A percentile compares a stretch with the other conserved stretches of the same genome.
These are phyloP conservation scores for Odontesthes bonariensis DNA, from an alignment of 2,113 vertebrate genomes.

Conservation along the genomic window DNA sequence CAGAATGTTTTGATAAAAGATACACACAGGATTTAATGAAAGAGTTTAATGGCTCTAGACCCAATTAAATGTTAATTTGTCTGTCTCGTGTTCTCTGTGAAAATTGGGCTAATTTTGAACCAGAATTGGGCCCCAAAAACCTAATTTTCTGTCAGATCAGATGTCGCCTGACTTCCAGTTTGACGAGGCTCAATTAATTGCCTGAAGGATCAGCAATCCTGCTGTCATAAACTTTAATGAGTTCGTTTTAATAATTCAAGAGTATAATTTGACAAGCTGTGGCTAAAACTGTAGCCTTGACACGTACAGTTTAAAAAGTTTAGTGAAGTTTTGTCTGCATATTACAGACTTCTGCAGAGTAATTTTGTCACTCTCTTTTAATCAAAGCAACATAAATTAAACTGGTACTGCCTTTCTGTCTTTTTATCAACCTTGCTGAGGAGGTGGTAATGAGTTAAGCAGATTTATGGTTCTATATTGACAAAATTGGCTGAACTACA, in stretches of 20 bases:
- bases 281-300: not conserved
- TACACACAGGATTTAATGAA: not conserved
- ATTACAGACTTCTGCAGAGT: not conserved
- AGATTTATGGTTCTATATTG: not conserved
- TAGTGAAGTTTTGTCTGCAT: not conserved
- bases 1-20: not conserved
- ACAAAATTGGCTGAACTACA: constrained; percentile 13
- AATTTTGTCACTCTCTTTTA: not conserved
- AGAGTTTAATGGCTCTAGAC: not conserved
- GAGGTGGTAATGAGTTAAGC: not conserved
- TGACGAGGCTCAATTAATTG: constrained; percentile 7
- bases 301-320: not conserved
- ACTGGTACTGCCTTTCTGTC: not conserved
- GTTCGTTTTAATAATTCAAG: not conserved
- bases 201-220: not conserved
- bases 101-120: not conserved
- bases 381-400: not conserved
- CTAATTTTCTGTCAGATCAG: constrained; percentile 6
- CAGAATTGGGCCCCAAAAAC: not conserved
- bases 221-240: constrained; percentile 7
- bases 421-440: not conserved
- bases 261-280: not conserved
- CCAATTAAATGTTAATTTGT: not conserved
- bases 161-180: not conserved
- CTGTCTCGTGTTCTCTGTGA: not conserved